Evolutionary conservation across 2,888 invertebrate genomes (phyloP), one percentile per base, ranked within the genome.

Genomic region (Spicauda simplicius): DNA sequence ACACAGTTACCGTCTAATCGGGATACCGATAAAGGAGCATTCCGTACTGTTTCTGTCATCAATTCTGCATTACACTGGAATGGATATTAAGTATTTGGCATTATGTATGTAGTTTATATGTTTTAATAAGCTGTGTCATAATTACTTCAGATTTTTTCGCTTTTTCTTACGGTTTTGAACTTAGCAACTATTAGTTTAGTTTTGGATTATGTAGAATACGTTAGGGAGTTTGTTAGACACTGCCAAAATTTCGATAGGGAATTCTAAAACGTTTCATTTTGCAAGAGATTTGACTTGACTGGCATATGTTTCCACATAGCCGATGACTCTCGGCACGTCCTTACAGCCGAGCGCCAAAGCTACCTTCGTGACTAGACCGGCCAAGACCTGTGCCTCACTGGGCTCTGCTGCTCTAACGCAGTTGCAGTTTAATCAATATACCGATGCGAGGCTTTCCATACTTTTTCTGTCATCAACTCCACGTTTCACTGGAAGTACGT

Each of bases 331-430:
- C 0, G 91, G 88, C 10, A 85, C 70, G 69, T 91, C 89, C 10
- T 85, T 77, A 72, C 92, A 91, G 7, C 90, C 71, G 7, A 90
- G 72, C 0, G 86, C 92, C 69, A 87, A 83, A 0, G 91, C 85
- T 12, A 92, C 87, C 68, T 86, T 86, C 1, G 80, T 82, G n/a
- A 91, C 91, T 12, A 92, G 77, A 4, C 85, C 83, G 1, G 90
- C 86, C 14, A 92, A 52, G 0, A 92, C 93, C 48, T 92, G 92
- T 1, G 93, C 92, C 70, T 93, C 92, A 65, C 93, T 91, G 16
- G 91, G 78, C 14, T 90, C 88, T 0, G 86, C 88, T 0, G 83
- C 80, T 68, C 76, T 81, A 12, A 76, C 64, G 70, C 86, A 88
- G 14, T 66, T 60, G 4, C 84, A 83, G 5, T 87, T 86, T 16